Evolutionary conservation across 2,797 vertebrate genomes (phyloP), one percentile per base, ranked within the genome.

Genomic region (Loris lydekkerianus): DNA sequence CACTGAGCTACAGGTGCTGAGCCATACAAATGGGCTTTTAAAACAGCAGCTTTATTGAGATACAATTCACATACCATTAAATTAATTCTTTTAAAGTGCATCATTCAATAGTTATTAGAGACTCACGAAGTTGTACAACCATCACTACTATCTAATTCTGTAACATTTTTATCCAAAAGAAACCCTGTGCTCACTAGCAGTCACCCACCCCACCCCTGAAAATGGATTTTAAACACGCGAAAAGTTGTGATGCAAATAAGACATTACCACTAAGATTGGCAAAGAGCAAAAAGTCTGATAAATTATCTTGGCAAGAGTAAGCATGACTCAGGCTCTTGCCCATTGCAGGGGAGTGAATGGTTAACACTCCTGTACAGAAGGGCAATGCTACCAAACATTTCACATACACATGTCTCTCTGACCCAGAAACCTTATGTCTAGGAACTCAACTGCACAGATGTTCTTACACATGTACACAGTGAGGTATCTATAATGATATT

Each of bases 1-100:
- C 49, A 49, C 49, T 49, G 49, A 49, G 9, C 49, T 49, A 49
- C 49, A 49, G 49, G 49, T 11, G 9, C 49, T 49, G 49, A 49
- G 49, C 9, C 49, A 75, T 21, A 63, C 7, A 89, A 67, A 67
- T 8, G 31, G 65, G 65, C n/a, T 67, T 67, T 67, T 75, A 17
- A 81, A 75, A 37, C 15, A 89, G 49, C 15, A 91, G 46, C n/a
- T 93, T 91, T 58, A 88, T 25, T n/a, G 20, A 95, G 63, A 34
- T 63, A 63, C n/a, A 21, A 77, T 77, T 49, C 29, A 76, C 9
- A n/a, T 53, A 77, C 46, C 29, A 53, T 31, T n/a, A 77, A 77
- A 77, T 77, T 53, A 29, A n/a, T 29, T 46, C 46, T 77, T 53
- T 53, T n/a, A n/a, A 77, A 77, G 29, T 53, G 10, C 20, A 77